Evolutionary conservation across 1,140 invertebrate species (phyloP).

Genomic region (Drosophila prosaltans): DNA sequence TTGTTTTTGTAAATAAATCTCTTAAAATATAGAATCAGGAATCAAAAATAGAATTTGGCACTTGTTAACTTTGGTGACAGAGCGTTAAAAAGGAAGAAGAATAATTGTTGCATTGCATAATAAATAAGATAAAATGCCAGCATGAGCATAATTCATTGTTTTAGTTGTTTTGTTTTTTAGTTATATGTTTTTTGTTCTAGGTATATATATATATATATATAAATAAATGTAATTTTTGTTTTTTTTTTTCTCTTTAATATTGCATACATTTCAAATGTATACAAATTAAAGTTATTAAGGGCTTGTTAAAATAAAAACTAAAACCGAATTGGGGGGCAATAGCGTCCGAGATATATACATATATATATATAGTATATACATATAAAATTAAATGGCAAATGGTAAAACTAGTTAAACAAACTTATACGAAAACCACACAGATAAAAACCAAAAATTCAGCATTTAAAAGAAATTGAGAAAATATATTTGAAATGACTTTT

Average conservation of each 20-base stretch:
- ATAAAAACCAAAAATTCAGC: slow-evolving; percentile 65
- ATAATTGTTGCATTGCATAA: slow-evolving; percentile 13
- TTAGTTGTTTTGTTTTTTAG: neutral
- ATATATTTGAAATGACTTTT: slow-evolving; percentile 53
- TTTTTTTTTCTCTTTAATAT: slow-evolving; percentile 42
- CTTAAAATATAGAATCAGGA: slow-evolving; percentile 11
- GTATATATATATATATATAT: neutral
- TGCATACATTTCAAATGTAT: slow-evolving; percentile 75
- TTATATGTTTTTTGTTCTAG: slow-evolving; percentile 15
- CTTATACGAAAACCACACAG: slow-evolving; percentile 17
- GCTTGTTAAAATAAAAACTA: slow-evolving; percentile 34
- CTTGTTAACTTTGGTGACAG: slow-evolving; percentile 43
- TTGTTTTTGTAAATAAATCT: slow-evolving; percentile 5
- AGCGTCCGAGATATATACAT: slow-evolving; percentile 26
- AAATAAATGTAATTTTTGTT: neutral
- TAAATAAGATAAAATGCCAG: slow-evolving; percentile 1
- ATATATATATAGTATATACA: slow-evolving; percentile 40
- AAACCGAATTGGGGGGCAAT: neutral
- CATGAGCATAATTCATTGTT: neutral
- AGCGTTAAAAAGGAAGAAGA: slow-evolving; percentile 36
- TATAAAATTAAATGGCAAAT: slow-evolving; percentile 51
- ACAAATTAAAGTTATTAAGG: slow-evolving; percentile 55
- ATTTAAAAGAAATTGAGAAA: slow-evolving; percentile 58
- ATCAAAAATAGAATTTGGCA: slow-evolving; percentile 35
- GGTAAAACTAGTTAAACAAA: slow-evolving; percentile 60